Base-by-base conservation (phyloP, 2,888 invertebrate genomes). In the Hetaerina titia region DNA sequence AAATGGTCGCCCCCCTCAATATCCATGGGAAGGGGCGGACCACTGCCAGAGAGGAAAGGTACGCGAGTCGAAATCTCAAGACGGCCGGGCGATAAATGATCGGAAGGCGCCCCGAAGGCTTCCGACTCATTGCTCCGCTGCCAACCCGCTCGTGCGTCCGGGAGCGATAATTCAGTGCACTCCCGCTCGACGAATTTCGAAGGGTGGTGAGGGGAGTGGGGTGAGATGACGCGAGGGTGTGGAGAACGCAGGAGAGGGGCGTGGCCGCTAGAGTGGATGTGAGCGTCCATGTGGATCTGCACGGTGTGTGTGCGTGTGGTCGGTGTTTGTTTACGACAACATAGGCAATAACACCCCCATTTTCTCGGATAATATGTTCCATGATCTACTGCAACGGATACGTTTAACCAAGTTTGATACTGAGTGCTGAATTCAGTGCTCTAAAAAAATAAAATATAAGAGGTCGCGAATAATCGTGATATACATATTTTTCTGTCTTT, bases 121-220 rank as follows among this genome's bases (percentile, higher is more conserved):
- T 81, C 81, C 81, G 31, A 13, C 81, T 81, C 81, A 81, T 81
- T 81, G 31, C 81, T 81, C 81, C 81, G n/a, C 25, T 25, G 81
- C 81, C 81, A 81, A 81, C 25, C 25, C 81, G 22, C 31, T 81
- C 81, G 81, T 81, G 81, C 81, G 81, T 81, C 81, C 81, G 31
- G 31, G 31, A 31, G 81, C 81, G 31, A 81, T 81, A 81, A 81
- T 81, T 81, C 31, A 81, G 81, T 31, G 1, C 31, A 25, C 25
- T 31, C 81, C 31, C 81, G 25, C 81, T 31, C 31, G 8, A 13
- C 11, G 31, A 81, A 31, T 45, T 2, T 4, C 31, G 19, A 69
- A 22, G 69, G 13, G 7, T 8, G 22, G 69, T 7, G 69, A 22
- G 22, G 19, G 69, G 69, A 22, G 7, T 69, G 22, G 69, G 22